Percentiles rank a stretch among this genome's conserved stretches.
phyloP scores from a whole-genome alignment of 2,888 invertebrate genomes.

The Laspeyria flexula region DNA sequence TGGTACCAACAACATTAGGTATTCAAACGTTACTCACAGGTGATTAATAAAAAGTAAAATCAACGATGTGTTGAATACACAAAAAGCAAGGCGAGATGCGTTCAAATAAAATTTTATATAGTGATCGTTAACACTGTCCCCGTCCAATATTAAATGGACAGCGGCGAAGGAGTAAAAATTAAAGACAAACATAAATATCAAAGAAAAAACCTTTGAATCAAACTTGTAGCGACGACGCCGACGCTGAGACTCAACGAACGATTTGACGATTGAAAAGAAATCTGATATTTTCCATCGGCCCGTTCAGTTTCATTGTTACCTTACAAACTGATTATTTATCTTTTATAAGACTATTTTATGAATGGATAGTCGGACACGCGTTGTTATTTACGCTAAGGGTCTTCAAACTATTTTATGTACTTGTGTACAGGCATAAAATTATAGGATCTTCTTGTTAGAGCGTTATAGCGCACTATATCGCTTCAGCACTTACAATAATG shows the following conservation, averaged over 20 bases:
- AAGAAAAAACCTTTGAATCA: constrained; percentile 76
- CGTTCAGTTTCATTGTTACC: constrained; percentile 69
- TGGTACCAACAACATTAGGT: constrained; percentile 25
- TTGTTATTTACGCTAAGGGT: constrained; percentile 46
- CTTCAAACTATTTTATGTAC: constrained; percentile 38
- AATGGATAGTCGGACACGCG: constrained; percentile 59
- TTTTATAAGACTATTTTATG: constrained; percentile 71
- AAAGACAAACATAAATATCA: constrained; percentile 83
- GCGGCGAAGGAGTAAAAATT: constrained; percentile 81
- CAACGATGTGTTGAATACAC: constrained; percentile 78
- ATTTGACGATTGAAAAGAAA: constrained; percentile 78
- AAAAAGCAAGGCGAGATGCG: constrained; percentile 71
- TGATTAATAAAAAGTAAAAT: constrained; percentile 79
- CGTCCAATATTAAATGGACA: constrained; percentile 82
- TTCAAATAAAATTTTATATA: constrained; percentile 84
- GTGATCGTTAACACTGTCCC: constrained; percentile 81
- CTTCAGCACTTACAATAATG: background rate
- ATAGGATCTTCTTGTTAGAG: constrained; percentile 18
- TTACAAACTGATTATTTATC: constrained; percentile 57
- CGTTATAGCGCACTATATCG: background rate
- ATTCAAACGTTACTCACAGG: constrained; percentile 48
- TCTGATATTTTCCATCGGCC: constrained; percentile 75
- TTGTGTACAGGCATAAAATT: constrained; percentile 26
- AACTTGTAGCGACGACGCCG: constrained; percentile 58
- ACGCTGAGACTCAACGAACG: constrained; percentile 28